phyloP scores from a whole-genome alignment of 2,113 vertebrate genomes.

The Perccottus glenii region DNA sequence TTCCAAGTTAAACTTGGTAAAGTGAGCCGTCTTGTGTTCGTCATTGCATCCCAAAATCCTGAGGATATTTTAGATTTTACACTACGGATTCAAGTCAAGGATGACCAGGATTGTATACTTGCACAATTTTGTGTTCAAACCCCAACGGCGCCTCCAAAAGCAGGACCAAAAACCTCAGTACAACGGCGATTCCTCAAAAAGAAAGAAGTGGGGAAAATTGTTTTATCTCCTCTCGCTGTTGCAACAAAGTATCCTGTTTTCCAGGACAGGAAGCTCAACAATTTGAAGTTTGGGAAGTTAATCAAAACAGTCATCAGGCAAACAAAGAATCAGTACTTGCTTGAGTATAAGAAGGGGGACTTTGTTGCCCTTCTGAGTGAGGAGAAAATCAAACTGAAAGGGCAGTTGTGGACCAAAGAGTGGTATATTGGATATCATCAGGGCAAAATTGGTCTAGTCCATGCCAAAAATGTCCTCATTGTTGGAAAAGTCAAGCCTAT shows the following conservation, averaged over 20 bases:
- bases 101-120: slow-evolving; percentile 85
- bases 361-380: slow-evolving; percentile 89
- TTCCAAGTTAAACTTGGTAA: slow-evolving; percentile 96
- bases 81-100: slow-evolving; percentile 89
- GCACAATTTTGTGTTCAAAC: slow-evolving; percentile 96
- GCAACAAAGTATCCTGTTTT: slow-evolving; percentile 90
- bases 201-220: slow-evolving; percentile 93
- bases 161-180: slow-evolving; percentile 80
- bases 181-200: slow-evolving; percentile 95
- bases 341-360: slow-evolving; percentile 96
- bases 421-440: slow-evolving; percentile 97
- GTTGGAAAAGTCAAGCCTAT: slow-evolving; percentile 87
- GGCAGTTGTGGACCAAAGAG: slow-evolving; percentile 96
- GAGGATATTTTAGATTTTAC: slow-evolving; percentile 91
- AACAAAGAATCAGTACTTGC: slow-evolving; percentile 91
- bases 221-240: slow-evolving; percentile 88
- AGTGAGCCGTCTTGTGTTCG: slow-evolving; percentile 89
- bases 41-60: slow-evolving; percentile 82
- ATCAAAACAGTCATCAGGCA: slow-evolving; percentile 94
- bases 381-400: slow-evolving; percentile 91
- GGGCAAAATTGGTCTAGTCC: slow-evolving; percentile 90
- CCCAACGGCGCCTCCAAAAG: slow-evolving; percentile 87
- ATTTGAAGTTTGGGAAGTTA: slow-evolving; percentile 90
- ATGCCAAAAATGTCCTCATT: slow-evolving; percentile 91
- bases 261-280: slow-evolving; percentile 87